Evolutionary conservation across 2,888 invertebrate species (phyloP).

Genomic region (Spicauda simplicius): DNA sequence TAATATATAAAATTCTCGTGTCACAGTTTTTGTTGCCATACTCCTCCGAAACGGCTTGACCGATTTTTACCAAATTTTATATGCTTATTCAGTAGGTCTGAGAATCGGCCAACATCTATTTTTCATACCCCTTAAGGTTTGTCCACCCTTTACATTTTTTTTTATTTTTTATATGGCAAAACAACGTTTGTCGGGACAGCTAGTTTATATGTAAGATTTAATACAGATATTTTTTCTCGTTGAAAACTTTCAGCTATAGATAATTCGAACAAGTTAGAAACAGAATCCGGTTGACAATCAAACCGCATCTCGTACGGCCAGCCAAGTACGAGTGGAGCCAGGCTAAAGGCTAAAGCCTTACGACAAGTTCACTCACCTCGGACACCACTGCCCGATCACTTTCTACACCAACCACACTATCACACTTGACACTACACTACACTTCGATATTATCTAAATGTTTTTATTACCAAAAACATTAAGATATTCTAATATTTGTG

Average conservation of each 20-base stretch:
- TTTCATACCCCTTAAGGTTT: no score
- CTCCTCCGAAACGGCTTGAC: no score
- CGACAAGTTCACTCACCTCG: slow-evolving; percentile 72
- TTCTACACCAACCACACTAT: slow-evolving; percentile 49
- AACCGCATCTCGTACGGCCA: slow-evolving; percentile 26
- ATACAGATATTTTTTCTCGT: no score
- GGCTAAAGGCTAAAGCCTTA: slow-evolving; percentile 60
- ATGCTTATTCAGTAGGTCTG: no score
- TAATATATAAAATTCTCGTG: no score
- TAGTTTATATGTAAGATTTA: no score
- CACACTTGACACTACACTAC: slow-evolving; percentile 42
- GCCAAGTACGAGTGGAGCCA: slow-evolving; percentile 24
- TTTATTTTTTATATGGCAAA: no score
- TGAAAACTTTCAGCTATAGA: background rate
- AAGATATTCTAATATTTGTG: slow-evolving; percentile 67
- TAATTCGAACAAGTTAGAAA: background rate
- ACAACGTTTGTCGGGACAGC: no score
- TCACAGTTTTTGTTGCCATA: no score
- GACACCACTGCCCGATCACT: slow-evolving; percentile 53
- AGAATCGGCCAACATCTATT: no score
- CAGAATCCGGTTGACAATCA: slow-evolving; percentile 33
- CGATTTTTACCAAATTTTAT: no score
- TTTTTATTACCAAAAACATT: slow-evolving; percentile 58
- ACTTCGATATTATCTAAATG: slow-evolving; percentile 54
- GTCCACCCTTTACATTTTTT: no score